Conservation (phyloP, 53 echinoderm and acorn worm species). For the Holothuria leucospilota region DNA sequence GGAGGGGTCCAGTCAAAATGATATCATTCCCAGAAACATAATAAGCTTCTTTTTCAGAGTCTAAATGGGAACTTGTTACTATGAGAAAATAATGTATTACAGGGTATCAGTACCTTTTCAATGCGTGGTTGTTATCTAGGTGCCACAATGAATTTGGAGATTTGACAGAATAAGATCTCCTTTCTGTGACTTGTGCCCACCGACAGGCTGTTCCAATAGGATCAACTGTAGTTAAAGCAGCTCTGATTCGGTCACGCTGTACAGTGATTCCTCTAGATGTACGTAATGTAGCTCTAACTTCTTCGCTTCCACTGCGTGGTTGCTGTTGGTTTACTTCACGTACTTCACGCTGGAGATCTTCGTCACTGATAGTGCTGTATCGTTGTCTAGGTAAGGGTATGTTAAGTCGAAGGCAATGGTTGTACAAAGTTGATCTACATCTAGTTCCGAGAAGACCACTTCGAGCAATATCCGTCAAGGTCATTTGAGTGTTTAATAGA, state of each 20-base stretch:
- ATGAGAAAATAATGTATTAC: no score
- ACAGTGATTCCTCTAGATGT: slow-evolving; percentile 10
- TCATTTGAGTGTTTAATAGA: not conserved
- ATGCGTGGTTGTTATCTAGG: slow-evolving; percentile 14
- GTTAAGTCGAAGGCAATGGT: slow-evolving; percentile 24
- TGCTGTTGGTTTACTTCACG: not conserved
- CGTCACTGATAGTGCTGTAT: not conserved
- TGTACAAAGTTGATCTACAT: slow-evolving; percentile 1
- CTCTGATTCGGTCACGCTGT: slow-evolving; percentile 6
- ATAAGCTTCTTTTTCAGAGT: no score
- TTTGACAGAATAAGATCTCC: slow-evolving; percentile 5
- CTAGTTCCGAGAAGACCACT: not conserved
- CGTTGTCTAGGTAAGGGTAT: slow-evolving; percentile 15
- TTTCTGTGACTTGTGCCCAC: slow-evolving; percentile 15
- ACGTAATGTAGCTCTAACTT: slow-evolving; percentile 6
- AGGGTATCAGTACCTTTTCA: not conserved
- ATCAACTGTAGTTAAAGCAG: not conserved
- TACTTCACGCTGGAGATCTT: not conserved
- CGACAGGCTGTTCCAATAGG: slow-evolving; percentile 30
- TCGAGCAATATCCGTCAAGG: not conserved
- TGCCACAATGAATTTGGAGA: slow-evolving; percentile 33
- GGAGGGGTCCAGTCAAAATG: no score
- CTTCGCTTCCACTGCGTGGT: slow-evolving; percentile 28
- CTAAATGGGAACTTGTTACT: no score
- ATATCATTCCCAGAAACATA: no score